Conservation (phyloP, 37 sponge, comb jelly and placozoan genomes). For the Aphrocallistes beatrix region DNA sequence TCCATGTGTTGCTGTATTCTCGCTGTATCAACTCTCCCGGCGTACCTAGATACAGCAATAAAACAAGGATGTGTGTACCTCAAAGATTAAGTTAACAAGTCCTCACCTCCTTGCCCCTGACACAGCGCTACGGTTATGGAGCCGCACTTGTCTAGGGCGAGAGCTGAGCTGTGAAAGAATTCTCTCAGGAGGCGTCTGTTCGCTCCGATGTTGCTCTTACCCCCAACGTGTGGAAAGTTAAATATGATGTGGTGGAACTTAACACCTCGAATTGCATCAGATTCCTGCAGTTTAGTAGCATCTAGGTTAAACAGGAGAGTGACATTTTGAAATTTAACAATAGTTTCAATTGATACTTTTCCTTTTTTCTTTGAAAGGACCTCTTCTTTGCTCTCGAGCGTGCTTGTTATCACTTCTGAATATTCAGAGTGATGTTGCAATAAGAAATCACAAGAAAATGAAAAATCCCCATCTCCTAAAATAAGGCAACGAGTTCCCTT, state of each 20-base stretch:
- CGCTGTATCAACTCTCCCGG: constrained; percentile 33
- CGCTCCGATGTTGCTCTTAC: constrained; percentile 48
- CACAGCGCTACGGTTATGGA: constrained; percentile 44
- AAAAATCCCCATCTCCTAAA: constrained; percentile 76
- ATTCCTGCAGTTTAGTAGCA: constrained; percentile 39
- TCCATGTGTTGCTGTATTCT: constrained; percentile 65
- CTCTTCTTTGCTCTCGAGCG: background rate
- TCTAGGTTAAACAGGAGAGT: constrained; percentile 37
- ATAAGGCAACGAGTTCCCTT: constrained; percentile 23
- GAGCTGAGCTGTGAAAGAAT: constrained; percentile 39
- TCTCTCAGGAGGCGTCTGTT: constrained; percentile 38
- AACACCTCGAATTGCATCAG: background rate
- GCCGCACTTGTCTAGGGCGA: constrained; percentile 18
- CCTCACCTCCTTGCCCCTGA: constrained; percentile 59
- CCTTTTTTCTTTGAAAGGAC: background rate
- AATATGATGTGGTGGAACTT: constrained; percentile 40
- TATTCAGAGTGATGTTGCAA: background rate
- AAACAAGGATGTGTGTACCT: background rate
- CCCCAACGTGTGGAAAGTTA: constrained; percentile 82
- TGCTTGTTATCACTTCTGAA: background rate
- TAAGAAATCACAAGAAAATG: constrained; percentile 34
- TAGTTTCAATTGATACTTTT: background rate
- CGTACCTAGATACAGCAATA: constrained; percentile 21
- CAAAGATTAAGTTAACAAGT: background rate
- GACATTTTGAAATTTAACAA: background rate